phyloP scores from a whole-genome alignment of 2,797 vertebrate species.

The Coracias cyanogaster region DNA sequence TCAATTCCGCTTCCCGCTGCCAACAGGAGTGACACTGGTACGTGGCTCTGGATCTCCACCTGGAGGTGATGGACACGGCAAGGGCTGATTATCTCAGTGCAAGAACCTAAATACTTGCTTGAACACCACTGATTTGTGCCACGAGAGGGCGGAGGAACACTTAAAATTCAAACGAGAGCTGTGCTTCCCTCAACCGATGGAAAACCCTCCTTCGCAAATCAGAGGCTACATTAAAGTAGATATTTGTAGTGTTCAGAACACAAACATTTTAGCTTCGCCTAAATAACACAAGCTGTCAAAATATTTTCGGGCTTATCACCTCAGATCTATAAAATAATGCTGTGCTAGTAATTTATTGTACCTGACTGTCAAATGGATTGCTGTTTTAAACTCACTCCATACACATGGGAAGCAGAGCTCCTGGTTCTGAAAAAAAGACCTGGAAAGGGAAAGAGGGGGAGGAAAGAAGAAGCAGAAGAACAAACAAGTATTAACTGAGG shows the following conservation, averaged over 20 bases:
- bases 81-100: rapidly evolving
- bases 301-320: background rate
- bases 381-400: rapidly evolving
- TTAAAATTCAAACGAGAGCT: rapidly evolving
- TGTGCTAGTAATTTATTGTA: background rate
- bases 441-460: background rate
- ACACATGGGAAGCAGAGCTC: rapidly evolving
- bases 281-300: background rate
- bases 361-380: background rate
- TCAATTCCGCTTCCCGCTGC: too few species aligned
- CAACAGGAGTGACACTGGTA: background rate
- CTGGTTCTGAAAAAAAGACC: background rate
- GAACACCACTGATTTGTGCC: background rate
- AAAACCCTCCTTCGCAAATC: background rate
- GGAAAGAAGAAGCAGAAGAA: background rate
- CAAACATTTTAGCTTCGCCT: background rate
- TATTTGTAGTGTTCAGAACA: background rate
- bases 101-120: rapidly evolving
- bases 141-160: background rate
- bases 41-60: rapidly evolving
- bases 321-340: background rate
- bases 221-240: rapidly evolving
- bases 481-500: background rate
- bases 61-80: rapidly evolving
- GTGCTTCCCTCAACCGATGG: rapidly evolving